Evolutionary conservation across 2,113 vertebrate species (phyloP), one percentile per base, ranked within the genome.

Genomic region (Micronycteris hirsuta): DNA sequence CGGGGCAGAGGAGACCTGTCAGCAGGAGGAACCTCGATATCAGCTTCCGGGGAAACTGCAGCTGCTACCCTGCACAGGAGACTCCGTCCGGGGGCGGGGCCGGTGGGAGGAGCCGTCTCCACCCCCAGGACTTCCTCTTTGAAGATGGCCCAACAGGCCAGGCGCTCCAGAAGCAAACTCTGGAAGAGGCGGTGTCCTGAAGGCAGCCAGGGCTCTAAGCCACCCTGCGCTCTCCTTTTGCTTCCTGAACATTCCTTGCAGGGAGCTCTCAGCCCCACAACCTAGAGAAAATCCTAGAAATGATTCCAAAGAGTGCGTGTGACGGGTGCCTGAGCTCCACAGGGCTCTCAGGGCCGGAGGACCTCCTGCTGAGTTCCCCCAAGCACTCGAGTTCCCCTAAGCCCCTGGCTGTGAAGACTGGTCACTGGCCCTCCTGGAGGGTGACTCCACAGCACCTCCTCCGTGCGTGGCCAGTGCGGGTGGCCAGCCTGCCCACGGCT

Each of bases 291-390:
- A 4, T 33, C 4, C 20, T 8, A 5, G 7, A 45, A 24, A 9
- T 0, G 4, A 41, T 7, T n/a, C 36, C 0, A 1, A 10, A 7
- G 31, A 67, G n/a, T 9, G 24, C 41, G 1, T 3, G 26, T 2
- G 38, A n/a, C 1, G 86, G 54, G 12, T 15, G 38, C 94, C n/a
- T 4, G 41, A 70, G n/a, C n/a, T n/a, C 56, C 41, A 1, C 49
- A 19, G 58, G 19, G 80, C 82, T 90, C 63, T 14, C 1, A 89
- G n/a, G 43, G 78, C 61, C 15, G 19, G 31, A 71, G 22, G 4
- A 31, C 45, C 22, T 26, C 43, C 61, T 13, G n/a, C 12, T n/a
- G n/a, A n/a, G n/a, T n/a, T n/a, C n/a, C n/a, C n/a, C n/a, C 38
- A 12, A 31, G 31, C 10, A 15, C 43, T 5, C 2, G 65, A 1